These are phyloP conservation scores for Festucalex cinctus DNA, from an alignment of 2,113 vertebrate genomes.

Conservation along the genomic window DNA sequence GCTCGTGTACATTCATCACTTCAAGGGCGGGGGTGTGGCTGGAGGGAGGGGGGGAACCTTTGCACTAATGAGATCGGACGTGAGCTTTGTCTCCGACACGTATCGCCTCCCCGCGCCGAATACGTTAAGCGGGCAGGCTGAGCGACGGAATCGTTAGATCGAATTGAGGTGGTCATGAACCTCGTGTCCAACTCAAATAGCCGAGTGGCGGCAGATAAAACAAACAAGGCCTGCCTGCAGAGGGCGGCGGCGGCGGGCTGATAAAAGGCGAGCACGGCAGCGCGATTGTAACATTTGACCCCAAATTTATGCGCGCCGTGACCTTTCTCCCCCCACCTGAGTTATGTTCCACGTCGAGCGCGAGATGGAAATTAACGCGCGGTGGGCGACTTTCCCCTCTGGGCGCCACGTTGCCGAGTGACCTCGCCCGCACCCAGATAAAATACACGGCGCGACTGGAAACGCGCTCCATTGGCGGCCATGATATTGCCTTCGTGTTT, in stretches of 20 bases:
- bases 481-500: slow-evolving; percentile 34
- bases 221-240: slow-evolving; percentile 60
- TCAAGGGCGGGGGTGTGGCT: slow-evolving; percentile 1
- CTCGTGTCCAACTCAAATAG: slow-evolving; percentile 65
- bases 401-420: slow-evolving; percentile 39
- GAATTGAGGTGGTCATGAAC: slow-evolving; percentile 70
- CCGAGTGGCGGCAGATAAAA: slow-evolving; percentile 69
- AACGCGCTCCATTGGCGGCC: slow-evolving; percentile 10
- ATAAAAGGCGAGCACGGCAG: slow-evolving; percentile 45
- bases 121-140: slow-evolving; percentile 60
- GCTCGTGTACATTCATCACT: slow-evolving; percentile 50
- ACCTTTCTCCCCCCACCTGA: slow-evolving; percentile 50
- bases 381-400: slow-evolving; percentile 38
- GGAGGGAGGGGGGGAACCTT: slow-evolving; percentile 23
- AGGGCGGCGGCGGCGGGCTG: slow-evolving; percentile 35
- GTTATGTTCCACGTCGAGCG: slow-evolving; percentile 50
- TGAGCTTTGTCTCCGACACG: slow-evolving; percentile 37
- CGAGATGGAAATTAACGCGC: slow-evolving; percentile 43
- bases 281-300: slow-evolving; percentile 55
- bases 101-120: slow-evolving; percentile 41
- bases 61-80: slow-evolving; percentile 56
- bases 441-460: slow-evolving; percentile 5
- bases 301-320: slow-evolving; percentile 54
- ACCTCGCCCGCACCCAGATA: slow-evolving; percentile 17
- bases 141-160: slow-evolving; percentile 66